These are phyloP conservation scores for Sceliomorpha sp. DNA, from an alignment of 2,888 invertebrate genomes.

Conservation along the genomic window DNA sequence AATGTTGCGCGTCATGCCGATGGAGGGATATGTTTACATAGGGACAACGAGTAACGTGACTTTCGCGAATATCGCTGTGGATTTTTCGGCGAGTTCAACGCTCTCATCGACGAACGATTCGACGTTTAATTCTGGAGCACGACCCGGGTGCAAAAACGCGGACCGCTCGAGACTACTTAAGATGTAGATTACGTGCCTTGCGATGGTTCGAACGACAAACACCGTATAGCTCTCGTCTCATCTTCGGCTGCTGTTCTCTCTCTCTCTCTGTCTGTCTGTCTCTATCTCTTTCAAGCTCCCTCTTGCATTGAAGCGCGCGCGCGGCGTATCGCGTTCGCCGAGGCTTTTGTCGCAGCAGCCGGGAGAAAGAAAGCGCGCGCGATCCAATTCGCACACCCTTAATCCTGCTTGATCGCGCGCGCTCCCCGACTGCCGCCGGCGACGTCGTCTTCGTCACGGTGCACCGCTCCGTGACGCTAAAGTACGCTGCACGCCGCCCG, in stretches of 20 bases:
- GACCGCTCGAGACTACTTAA: constrained; percentile 59
- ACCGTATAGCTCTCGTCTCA: constrained; percentile 58
- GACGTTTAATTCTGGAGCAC: constrained; percentile 64
- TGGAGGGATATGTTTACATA: too few species aligned
- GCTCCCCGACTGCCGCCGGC: constrained; percentile 3
- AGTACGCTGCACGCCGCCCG: too few species aligned
- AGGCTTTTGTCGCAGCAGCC: constrained; percentile 49
- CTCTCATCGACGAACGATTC: constrained; percentile 66
- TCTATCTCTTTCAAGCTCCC: too few species aligned
- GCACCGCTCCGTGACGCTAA: too few species aligned
- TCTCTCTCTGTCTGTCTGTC: constrained; percentile 17
- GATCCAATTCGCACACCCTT: constrained; percentile 38
- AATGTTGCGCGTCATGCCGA: too few species aligned
- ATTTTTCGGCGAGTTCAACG: constrained; percentile 57
- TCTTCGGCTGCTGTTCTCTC: constrained; percentile 43
- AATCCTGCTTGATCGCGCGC: constrained; percentile 40
- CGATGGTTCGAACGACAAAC: constrained; percentile 63
- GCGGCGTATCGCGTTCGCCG: too few species aligned
- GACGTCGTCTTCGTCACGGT: constrained; percentile 8
- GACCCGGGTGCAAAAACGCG: constrained; percentile 19
- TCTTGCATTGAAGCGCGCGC: too few species aligned
- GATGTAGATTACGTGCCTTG: constrained; percentile 67
- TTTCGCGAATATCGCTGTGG: constrained; percentile 19
- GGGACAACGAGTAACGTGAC: constrained; percentile 6
- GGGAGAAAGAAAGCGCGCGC: constrained; percentile 26